phyloP scores from a whole-genome alignment of 1,140 invertebrate species.

The Acromyrmex charruanus region DNA sequence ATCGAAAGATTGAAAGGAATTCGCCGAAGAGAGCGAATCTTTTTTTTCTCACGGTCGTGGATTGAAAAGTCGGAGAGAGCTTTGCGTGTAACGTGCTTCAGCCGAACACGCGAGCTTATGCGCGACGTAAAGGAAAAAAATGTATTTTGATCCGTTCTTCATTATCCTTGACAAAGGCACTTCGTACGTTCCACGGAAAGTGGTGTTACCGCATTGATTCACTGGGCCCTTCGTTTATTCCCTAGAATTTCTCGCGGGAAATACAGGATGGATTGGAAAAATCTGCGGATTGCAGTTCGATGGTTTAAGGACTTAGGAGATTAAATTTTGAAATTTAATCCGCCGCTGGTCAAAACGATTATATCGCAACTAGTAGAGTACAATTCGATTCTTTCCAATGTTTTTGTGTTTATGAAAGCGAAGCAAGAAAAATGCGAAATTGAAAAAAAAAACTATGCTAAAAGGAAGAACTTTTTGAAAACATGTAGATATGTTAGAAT shows the following conservation, averaged over 20 bases:
- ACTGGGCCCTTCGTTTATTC: not conserved
- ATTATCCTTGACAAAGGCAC: conserved; percentile 48
- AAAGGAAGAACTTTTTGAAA: not conserved
- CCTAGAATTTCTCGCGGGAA: conserved; percentile 25
- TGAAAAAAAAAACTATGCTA: not conserved
- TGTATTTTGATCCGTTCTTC: conserved; percentile 33
- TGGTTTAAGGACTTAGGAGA: conserved; percentile 10
- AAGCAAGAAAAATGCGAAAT: not conserved
- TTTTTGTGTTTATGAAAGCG: not conserved
- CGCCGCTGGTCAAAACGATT: not conserved
- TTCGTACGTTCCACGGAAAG: not conserved
- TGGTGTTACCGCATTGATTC: conserved; percentile 32
- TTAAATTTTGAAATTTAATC: conserved; percentile 37
- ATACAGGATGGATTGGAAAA: conserved; percentile 20
- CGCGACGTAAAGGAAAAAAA: conserved; percentile 28
- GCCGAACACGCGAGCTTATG: conserved; percentile 7
- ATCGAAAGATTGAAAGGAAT: not conserved
- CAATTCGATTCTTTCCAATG: not conserved
- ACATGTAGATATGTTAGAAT: not conserved
- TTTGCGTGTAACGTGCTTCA: not conserved
- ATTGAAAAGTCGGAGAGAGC: conserved; percentile 27
- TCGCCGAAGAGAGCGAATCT: not conserved
- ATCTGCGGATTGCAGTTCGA: not conserved
- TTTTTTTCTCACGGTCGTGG: not conserved
- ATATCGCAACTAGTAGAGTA: not conserved